Base-by-base conservation (phyloP, 2,113 vertebrate species). In the Ctenodactylus gundi region DNA sequence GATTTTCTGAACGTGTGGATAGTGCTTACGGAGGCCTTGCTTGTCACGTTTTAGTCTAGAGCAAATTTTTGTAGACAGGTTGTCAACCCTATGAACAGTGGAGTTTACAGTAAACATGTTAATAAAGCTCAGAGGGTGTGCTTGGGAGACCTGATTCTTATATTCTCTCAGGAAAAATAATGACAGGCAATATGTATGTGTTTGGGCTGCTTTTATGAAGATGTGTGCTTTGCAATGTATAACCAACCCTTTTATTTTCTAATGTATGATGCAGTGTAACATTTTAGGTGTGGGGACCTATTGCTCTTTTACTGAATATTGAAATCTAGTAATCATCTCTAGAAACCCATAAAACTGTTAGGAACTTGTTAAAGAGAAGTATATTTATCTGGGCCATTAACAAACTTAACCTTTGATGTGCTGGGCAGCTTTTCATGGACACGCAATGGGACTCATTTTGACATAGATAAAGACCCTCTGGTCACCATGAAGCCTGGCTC, bases 371-470 rank as follows among this genome's bases (percentile, higher is more conserved):
- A 23, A 88, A 75, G 3, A 81, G 13, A 23, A 68, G 27, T 65
- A 85, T 91, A 51, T 95, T 88, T 95, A 93, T 49, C 6, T 27
- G 11, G 70, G 53, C 72, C 21, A 85, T 88, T 87, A 93, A 95
- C 90, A 80, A 90, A 5, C 18, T 94, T 65, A 86, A 93, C 46
- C 44, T 1, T 85, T 94, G 94, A 73, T 96, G 62, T 93, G 41
- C 88, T 96, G 97, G 62, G 85, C 97, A 99, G 99, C 95, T 99
- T 99, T 96, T 99, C 99, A 65, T 99, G 99, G 99, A 99, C 99
- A 0, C 99, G 98, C 91, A 99, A 99, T 86, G 99, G 99, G 94
- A 99, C 99, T 70, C 99, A 99, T 98, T 99, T 99, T 97, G 99
- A 99, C 97, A 98, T 99, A 17, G 99, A 99, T 81, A 98, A 98